Conservation (phyloP, 2,888 invertebrate genomes). For the Nemotelus nigrinus region DNA sequence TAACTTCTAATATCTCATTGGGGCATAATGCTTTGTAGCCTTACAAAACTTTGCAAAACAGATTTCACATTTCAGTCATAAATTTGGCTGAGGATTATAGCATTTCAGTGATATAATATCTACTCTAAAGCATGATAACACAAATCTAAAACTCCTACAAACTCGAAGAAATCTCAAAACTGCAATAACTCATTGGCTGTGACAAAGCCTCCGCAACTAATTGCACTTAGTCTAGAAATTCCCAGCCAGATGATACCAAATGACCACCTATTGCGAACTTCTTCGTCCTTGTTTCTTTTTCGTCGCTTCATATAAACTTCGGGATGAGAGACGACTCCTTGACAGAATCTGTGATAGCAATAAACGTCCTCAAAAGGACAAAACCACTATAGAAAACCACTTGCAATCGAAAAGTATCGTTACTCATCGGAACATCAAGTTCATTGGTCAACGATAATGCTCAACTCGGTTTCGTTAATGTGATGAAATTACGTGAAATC, state of each 20-base stretch:
- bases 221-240: conserved; percentile 27
- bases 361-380: conserved; percentile 27
- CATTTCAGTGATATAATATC: no score
- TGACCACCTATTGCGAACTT: conserved; percentile 23
- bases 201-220: conserved; percentile 34
- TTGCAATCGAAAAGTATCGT: conserved; percentile 19
- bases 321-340: background rate
- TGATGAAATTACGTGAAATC: conserved; percentile 43
- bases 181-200: conserved; percentile 36
- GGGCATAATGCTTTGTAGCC: no score
- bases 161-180: conserved; percentile 31
- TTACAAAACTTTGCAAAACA: no score
- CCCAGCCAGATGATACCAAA: conserved; percentile 39
- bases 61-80: no score
- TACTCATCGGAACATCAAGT: conserved; percentile 27
- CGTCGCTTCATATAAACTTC: background rate
- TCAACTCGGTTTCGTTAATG: conserved; percentile 36
- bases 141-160: conserved; percentile 12
- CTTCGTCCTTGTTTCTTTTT: conserved; percentile 1
- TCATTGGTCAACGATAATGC: conserved; percentile 42
- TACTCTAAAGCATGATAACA: background rate
- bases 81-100: no score
- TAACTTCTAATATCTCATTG: no score
- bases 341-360: conserved; percentile 35
- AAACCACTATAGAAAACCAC: conserved; percentile 30